Conservation (phyloP, 2,797 vertebrate species). For the Pseudochaenichthys georgianus region DNA sequence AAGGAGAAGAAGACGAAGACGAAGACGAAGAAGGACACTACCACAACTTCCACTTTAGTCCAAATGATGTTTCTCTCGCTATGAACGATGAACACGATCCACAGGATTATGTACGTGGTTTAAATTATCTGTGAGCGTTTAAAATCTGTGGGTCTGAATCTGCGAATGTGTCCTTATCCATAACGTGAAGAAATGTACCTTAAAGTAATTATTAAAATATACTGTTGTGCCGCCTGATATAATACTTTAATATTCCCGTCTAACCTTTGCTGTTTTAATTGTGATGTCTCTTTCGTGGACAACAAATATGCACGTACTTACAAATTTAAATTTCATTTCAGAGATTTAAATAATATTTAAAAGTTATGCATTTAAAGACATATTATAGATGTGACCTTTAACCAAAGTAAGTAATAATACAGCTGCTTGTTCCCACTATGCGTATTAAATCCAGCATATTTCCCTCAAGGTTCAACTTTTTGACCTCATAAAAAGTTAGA, state of each 20-base stretch:
- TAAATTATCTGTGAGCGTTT: conserved; percentile 12
- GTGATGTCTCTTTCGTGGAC: no score
- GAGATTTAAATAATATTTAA: no score
- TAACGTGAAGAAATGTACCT: neutral
- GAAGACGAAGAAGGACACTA: neutral
- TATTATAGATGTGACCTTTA: neutral
- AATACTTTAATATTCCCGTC: no score
- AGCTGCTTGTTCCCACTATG: neutral
- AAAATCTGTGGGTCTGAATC: neutral
- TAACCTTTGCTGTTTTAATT: no score
- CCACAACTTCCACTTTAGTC: conserved; percentile 5
- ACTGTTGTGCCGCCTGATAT: no score
- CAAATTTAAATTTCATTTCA: no score
- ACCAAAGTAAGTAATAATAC: neutral
- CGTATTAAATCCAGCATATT: neutral
- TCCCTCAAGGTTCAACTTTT: neutral
- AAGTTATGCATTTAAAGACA: no score
- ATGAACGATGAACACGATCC: neutral
- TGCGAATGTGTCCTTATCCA: neutral
- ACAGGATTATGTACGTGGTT: conserved; percentile 15
- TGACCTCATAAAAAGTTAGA: conserved; percentile 11
- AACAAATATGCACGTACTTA: no score
- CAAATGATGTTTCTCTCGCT: conserved; percentile 2
- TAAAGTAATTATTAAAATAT: neutral
- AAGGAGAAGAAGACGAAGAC: neutral